Evolutionary conservation across 2,113 vertebrate species (phyloP).

Genomic region (Neotoma lepida): DNA sequence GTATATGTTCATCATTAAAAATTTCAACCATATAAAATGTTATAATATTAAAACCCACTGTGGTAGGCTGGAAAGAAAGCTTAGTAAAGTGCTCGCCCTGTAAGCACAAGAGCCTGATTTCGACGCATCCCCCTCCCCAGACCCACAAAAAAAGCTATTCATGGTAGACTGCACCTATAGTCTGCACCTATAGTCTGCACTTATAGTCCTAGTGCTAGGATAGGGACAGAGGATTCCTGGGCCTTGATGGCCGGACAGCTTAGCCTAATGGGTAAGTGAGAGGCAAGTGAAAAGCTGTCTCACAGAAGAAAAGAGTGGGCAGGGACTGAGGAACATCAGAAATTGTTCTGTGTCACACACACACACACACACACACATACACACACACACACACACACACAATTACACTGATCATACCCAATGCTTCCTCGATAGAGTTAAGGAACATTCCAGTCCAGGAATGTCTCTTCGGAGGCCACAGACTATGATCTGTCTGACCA

Average conservation of each 20-base stretch:
- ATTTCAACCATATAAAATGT: constrained; percentile 15
- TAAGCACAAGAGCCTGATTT: background rate
- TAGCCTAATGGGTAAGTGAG: background rate
- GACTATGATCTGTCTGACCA: background rate
- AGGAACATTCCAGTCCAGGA: background rate
- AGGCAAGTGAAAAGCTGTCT: background rate
- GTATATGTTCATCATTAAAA: constrained; percentile 6
- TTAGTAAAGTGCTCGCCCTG: background rate
- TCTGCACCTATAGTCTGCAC: too few species aligned
- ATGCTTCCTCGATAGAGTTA: background rate
- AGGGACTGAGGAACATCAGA: background rate
- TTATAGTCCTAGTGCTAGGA: background rate
- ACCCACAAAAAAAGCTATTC: background rate
- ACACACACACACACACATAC: too few species aligned
- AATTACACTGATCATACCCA: background rate
- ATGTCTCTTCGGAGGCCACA: background rate
- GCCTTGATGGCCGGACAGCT: too few species aligned
- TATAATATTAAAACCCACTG: background rate
- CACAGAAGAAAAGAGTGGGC: background rate
- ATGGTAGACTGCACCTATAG: too few species aligned
- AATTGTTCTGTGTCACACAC: background rate
- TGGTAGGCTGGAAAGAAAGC: background rate
- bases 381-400: background rate
- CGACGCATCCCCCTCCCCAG: background rate
- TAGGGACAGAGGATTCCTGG: too few species aligned